These are phyloP conservation scores for Cryptocephalus moraei DNA, from an alignment of 2,888 invertebrate species.

Conservation along the genomic window DNA sequence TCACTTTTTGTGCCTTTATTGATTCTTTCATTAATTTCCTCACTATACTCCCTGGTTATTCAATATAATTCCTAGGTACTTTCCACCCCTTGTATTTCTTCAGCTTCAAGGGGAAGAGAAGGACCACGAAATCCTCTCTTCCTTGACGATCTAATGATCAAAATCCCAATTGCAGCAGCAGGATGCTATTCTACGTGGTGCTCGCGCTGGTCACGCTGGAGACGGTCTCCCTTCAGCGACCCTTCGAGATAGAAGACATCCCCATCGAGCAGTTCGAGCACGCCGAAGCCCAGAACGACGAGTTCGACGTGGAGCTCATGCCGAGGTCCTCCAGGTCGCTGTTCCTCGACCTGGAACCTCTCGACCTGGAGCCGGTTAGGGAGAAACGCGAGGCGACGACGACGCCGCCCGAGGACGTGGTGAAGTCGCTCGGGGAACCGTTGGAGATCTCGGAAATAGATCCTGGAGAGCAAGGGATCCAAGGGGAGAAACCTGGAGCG, in stretches of 20 bases:
- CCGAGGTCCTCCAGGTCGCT: slow-evolving; percentile 16
- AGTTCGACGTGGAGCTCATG: slow-evolving; percentile 21
- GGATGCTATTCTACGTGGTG: too few relatives aligned
- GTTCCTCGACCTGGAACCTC: slow-evolving; percentile 1
- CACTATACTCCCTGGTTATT: too few relatives aligned
- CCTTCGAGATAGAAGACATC: slow-evolving; percentile 17
- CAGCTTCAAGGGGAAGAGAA: too few relatives aligned
- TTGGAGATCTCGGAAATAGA: slow-evolving; percentile 20
- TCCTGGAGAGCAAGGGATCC: slow-evolving; percentile 14
- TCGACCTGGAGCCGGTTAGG: slow-evolving; percentile 1
- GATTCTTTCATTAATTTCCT: too few relatives aligned
- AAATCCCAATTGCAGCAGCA: too few relatives aligned
- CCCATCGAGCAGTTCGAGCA: slow-evolving; percentile 20
- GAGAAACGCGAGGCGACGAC: slow-evolving; percentile 6
- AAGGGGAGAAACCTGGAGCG: slow-evolving; percentile 4
- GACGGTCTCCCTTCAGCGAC: too few relatives aligned
- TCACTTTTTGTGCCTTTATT: too few relatives aligned
- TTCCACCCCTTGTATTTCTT: too few relatives aligned
- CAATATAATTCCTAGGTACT: too few relatives aligned
- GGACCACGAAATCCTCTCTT: too few relatives aligned
- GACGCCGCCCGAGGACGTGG: slow-evolving; percentile 5
- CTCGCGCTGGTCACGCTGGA: too few relatives aligned
- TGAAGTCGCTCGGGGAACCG: slow-evolving; percentile 22
- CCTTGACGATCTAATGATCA: too few relatives aligned
- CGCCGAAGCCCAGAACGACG: slow-evolving; percentile 17